A percentile compares a stretch with the other conserved stretches of the same genome.
phyloP scores from a whole-genome alignment of 2,888 invertebrate species.

The Lasiommata megera region DNA sequence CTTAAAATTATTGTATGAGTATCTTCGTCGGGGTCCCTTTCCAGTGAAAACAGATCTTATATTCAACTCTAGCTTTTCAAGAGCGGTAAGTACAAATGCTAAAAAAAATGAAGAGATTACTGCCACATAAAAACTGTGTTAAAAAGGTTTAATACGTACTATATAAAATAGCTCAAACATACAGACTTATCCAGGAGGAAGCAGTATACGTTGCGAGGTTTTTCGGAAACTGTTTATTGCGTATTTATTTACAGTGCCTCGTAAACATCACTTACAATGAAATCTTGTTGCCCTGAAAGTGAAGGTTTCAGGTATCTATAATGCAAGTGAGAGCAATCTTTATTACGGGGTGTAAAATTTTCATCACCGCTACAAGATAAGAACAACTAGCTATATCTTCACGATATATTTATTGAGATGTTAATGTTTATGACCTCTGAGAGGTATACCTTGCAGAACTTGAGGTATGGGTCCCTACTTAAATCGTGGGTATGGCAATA shows the following conservation, averaged over 20 bases:
- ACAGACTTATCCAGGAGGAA: too few species aligned
- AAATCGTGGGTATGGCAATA: not conserved
- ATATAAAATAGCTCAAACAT: too few species aligned
- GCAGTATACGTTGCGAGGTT: too few species aligned
- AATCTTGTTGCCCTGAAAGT: not conserved
- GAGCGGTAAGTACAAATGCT: too few species aligned
- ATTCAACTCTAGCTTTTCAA: too few species aligned
- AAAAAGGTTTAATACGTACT: too few species aligned
- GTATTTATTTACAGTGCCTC: not conserved
- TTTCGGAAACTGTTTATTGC: not conserved
- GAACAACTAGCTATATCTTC: not conserved
- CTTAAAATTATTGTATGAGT: too few species aligned
- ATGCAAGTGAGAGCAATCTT: not conserved
- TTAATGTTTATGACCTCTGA: not conserved
- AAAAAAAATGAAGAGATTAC: too few species aligned
- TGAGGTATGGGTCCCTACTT: not conserved
- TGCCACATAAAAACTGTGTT: too few species aligned
- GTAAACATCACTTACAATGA: not conserved
- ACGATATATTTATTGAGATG: not conserved
- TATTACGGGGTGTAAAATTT: conserved; percentile 1
- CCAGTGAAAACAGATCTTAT: too few species aligned
- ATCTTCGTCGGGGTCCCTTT: too few species aligned
- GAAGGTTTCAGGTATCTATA: not conserved
- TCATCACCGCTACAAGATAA: not conserved
- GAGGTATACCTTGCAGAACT: not conserved